Percentiles rank a stretch among this genome's conserved stretches.
Conservation (phyloP, 1,140 invertebrate genomes). For the Heliothis virescens region DNA sequence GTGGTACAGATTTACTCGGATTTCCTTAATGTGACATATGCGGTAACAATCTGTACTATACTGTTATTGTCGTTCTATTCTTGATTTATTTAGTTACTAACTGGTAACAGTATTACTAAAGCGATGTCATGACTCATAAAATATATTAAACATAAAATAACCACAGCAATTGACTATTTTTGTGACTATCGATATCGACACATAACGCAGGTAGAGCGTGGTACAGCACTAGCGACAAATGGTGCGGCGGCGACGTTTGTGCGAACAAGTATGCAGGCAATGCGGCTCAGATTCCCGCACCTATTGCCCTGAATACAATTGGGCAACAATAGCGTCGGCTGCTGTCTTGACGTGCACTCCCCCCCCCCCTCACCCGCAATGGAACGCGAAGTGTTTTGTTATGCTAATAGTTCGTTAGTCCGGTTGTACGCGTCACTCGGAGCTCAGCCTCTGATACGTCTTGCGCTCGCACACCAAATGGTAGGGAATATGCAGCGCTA, state of each 20-base stretch:
- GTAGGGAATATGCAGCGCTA: background rate
- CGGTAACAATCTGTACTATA: no score
- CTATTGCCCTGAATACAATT: conserved; percentile 29
- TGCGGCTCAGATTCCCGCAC: conserved; percentile 16
- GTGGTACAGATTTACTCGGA: no score
- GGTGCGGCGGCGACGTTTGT: background rate
- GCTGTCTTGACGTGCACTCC: conserved; percentile 10
- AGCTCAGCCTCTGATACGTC: conserved; percentile 1
- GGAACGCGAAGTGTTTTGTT: conserved; percentile 34
- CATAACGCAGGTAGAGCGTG: background rate
- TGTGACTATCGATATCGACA: background rate
- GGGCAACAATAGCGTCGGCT: conserved; percentile 22
- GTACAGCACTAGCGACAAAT: background rate
- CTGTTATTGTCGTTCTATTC: no score
- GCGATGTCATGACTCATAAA: no score
- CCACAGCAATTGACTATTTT: no score
- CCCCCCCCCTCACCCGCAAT: background rate
- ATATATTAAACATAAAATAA: no score
- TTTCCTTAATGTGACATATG: no score
- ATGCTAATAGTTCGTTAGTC: conserved; percentile 37
- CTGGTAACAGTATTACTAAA: no score
- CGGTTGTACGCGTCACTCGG: conserved; percentile 13
- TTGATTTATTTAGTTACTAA: no score
- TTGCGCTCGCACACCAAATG: background rate
- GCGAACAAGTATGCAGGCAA: conserved; percentile 19